Conservation (phyloP, 2,113 vertebrate species). For the Fukomys damarensis region DNA sequence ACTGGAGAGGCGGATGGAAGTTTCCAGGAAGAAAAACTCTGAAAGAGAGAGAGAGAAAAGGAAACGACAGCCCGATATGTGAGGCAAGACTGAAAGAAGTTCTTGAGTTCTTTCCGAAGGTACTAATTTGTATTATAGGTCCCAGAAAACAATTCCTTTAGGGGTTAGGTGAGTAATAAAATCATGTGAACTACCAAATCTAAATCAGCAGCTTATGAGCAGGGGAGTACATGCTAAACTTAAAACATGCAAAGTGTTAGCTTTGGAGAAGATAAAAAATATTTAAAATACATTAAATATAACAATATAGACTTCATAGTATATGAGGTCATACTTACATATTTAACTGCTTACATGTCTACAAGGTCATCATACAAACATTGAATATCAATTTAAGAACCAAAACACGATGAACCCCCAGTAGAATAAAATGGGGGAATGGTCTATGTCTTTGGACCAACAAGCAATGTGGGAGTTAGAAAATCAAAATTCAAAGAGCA, state of each 20-base stretch:
- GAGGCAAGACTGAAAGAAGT: background rate
- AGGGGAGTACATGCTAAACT: background rate
- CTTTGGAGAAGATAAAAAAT: background rate
- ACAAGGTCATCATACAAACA: background rate
- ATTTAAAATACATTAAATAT: background rate
- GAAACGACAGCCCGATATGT: background rate
- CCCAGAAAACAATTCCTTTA: background rate
- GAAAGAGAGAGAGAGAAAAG: background rate
- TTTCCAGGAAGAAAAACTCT: background rate
- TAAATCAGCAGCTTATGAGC: background rate
- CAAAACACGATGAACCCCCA: background rate
- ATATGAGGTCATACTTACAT: background rate
- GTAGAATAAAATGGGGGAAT: background rate
- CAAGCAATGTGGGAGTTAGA: background rate
- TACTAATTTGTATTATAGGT: background rate
- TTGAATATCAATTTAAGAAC: constrained; percentile 8
- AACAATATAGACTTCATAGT: background rate
- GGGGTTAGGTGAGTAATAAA: background rate
- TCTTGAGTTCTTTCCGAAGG: constrained; percentile 34
- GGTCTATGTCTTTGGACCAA: background rate
- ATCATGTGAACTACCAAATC: background rate
- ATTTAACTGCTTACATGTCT: background rate
- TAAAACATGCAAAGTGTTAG: background rate
- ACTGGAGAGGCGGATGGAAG: background rate
- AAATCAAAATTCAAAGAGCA: constrained; percentile 1